Percentiles rank a stretch among this genome's conserved stretches.
Conservation (phyloP, 2,797 vertebrate genomes). For the Pseudochaenichthys georgianus region DNA sequence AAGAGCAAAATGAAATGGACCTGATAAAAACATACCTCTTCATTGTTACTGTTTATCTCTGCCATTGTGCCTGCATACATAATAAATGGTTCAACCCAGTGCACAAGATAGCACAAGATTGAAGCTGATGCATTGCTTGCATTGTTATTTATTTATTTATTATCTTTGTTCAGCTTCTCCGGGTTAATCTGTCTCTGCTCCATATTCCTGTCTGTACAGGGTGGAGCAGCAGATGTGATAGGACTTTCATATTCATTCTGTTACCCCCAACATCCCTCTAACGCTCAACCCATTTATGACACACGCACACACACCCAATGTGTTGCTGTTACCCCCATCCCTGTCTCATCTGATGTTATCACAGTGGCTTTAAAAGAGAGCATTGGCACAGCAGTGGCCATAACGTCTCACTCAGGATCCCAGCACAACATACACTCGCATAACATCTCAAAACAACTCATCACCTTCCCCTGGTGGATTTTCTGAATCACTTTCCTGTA, state of each 20-base stretch:
- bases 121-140: slow-evolving; percentile 62
- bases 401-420: slow-evolving; percentile 54
- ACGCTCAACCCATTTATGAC: slow-evolving; percentile 57
- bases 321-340: slow-evolving; percentile 49
- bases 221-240: slow-evolving; percentile 47
- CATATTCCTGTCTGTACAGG: slow-evolving; percentile 36
- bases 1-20: slow-evolving; percentile 29
- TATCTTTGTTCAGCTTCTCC: slow-evolving; percentile 7
- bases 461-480: slow-evolving; percentile 39
- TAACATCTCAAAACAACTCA: slow-evolving; percentile 50
- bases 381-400: slow-evolving; percentile 51
- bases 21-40: slow-evolving; percentile 31
- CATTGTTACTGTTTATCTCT: slow-evolving; percentile 35
- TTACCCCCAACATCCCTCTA: slow-evolving; percentile 36
- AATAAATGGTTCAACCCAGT: slow-evolving; percentile 37
- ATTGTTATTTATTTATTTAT: slow-evolving; percentile 8
- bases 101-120: slow-evolving; percentile 14
- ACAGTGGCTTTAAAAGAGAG: slow-evolving; percentile 49
- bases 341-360: slow-evolving; percentile 70
- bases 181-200: slow-evolving; percentile 59
- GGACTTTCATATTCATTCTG: slow-evolving; percentile 46
- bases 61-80: slow-evolving; percentile 33
- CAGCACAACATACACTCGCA: slow-evolving; percentile 40
- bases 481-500: slow-evolving; percentile 33
- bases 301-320: slow-evolving; percentile 12